Conservation (phyloP, 1,140 invertebrate genomes). For the Plutomurus gul region DNA sequence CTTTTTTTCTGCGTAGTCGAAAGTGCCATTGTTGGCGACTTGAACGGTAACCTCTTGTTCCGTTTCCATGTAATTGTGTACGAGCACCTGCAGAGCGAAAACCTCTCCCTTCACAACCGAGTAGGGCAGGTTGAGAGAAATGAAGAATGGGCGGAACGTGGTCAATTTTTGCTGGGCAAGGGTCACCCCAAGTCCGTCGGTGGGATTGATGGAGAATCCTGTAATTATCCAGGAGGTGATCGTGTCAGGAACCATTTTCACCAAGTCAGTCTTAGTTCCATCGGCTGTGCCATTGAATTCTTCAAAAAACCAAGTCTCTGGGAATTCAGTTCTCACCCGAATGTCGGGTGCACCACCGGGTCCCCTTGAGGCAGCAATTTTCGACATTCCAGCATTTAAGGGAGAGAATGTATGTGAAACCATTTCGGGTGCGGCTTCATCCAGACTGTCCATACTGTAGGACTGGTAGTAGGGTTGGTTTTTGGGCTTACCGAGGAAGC, state of each 20-base stretch:
- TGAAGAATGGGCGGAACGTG: slow-evolving; percentile 47
- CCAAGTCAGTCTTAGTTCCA: slow-evolving; percentile 58
- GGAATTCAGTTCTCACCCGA: slow-evolving; percentile 38
- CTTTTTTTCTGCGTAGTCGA: slow-evolving; percentile 18
- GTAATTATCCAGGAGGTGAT: slow-evolving; percentile 91
- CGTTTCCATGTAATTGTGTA: slow-evolving; percentile 71
- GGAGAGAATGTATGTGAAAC: too few species aligned
- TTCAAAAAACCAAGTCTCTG: slow-evolving; percentile 65
- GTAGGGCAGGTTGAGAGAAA: slow-evolving; percentile 44
- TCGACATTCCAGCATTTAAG: too few species aligned
- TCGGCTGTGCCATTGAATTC: slow-evolving; percentile 59
- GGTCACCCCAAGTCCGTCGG: slow-evolving; percentile 61
- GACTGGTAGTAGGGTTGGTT: neutral
- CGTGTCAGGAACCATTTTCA: slow-evolving; percentile 77
- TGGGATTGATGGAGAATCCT: slow-evolving; percentile 85
- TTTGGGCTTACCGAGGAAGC: slow-evolving; percentile 61
- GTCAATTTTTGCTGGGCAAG: neutral
- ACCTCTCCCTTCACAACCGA: slow-evolving; percentile 50
- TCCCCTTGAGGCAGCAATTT: neutral
- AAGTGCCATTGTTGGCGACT: slow-evolving; percentile 16
- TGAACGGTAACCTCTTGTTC: slow-evolving; percentile 28
- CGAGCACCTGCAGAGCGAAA: slow-evolving; percentile 66
- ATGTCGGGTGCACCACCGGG: neutral
- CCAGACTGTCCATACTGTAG: too few species aligned
- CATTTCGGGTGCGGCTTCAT: too few species aligned